These are phyloP conservation scores for Caenorhabditis japonica DNA, from an alignment of 2,888 invertebrate species.

Conservation along the genomic window DNA sequence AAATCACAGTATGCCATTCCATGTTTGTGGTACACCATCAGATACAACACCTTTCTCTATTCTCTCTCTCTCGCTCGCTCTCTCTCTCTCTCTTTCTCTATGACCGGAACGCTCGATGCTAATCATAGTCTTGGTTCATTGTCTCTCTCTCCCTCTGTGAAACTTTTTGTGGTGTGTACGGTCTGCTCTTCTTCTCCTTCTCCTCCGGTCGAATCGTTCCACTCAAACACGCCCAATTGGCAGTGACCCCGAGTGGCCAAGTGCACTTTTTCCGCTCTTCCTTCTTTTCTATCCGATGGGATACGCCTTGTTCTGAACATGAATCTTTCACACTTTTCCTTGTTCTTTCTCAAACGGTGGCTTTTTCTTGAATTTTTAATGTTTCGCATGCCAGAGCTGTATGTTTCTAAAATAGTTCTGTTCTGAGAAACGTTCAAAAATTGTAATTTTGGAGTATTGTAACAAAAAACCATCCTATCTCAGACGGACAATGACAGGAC, in stretches of 20 bases:
- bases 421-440: no score
- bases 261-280: constrained; percentile 33
- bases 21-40: constrained; percentile 21
- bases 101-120: constrained; percentile 15
- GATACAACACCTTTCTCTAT: constrained; percentile 25
- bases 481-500: no score
- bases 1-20: constrained; percentile 33
- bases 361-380: constrained; percentile 43
- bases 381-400: constrained; percentile 1
- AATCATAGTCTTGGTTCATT: background rate
- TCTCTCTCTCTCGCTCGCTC: background rate
- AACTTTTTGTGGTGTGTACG: constrained; percentile 37
- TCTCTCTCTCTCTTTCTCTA: background rate
- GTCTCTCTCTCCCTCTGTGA: constrained; percentile 18
- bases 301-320: constrained; percentile 40
- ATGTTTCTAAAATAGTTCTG: no score
- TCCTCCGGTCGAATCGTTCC: constrained; percentile 10
- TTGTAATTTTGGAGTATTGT: no score
- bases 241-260: constrained; percentile 21
- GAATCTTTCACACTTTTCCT: constrained; percentile 40
- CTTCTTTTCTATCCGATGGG: background rate
- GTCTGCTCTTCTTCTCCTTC: constrained; percentile 11
- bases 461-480: no score
- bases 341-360: constrained; percentile 16
- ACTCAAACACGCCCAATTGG: constrained; percentile 43